phyloP scores from a whole-genome alignment of 2,888 invertebrate species.

The Arctia plantaginis region DNA sequence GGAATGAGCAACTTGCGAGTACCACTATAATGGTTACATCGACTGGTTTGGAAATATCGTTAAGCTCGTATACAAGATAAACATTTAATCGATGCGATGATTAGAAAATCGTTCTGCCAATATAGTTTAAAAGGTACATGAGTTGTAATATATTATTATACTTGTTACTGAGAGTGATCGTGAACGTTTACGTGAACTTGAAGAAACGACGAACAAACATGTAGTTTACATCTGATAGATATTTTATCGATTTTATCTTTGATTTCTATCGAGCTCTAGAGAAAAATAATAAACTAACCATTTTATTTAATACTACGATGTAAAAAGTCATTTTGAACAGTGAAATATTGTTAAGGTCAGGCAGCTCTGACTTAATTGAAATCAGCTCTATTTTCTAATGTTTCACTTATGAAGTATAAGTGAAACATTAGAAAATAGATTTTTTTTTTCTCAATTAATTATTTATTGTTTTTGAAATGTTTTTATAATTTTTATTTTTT shows the following conservation, averaged over 20 bases:
- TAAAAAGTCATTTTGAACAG: too few species aligned
- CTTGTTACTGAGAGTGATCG: neutral
- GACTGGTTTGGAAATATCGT: neutral
- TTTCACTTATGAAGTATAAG: too few species aligned
- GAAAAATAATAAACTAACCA: too few species aligned
- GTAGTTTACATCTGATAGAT: neutral
- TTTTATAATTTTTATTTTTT: too few species aligned
- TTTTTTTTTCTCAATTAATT: too few species aligned
- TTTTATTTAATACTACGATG: too few species aligned
- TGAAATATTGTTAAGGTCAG: too few species aligned
- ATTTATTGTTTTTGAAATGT: too few species aligned
- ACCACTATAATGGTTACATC: neutral
- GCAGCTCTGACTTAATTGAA: too few species aligned
- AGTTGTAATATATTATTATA: neutral
- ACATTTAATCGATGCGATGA: neutral
- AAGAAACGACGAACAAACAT: neutral
- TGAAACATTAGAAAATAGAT: too few species aligned
- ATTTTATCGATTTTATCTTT: neutral
- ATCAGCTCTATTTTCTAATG: too few species aligned
- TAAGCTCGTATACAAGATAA: neutral
- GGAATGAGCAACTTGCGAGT: neutral
- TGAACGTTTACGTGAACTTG: neutral
- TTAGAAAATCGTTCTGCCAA: neutral
- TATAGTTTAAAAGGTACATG: neutral
- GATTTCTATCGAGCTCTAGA: too few species aligned